Percentiles rank a stretch among this genome's conserved stretches.
Conservation (phyloP, 2,797 vertebrate species). For the Tamandua tetradactyla region DNA sequence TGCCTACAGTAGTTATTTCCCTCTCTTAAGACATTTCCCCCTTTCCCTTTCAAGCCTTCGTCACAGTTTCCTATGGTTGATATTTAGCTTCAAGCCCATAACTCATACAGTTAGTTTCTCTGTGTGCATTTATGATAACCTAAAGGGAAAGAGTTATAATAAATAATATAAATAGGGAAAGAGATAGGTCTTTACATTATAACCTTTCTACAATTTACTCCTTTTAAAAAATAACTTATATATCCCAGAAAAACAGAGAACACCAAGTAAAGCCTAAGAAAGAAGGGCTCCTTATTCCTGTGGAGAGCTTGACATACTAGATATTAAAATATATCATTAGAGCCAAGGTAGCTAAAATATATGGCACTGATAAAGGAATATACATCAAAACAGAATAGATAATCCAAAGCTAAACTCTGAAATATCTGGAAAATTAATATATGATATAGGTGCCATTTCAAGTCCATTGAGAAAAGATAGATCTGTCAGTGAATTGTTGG, state of each 20-base stretch:
- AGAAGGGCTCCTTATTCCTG: neutral
- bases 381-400: neutral
- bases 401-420: neutral
- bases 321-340: neutral
- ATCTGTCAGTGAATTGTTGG: neutral
- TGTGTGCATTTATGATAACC: neutral
- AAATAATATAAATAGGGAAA: conserved; percentile 8
- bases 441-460: neutral
- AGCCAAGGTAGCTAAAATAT: neutral
- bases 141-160: conserved; percentile 17
- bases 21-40: neutral
- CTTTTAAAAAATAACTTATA: neutral
- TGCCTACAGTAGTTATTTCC: neutral
- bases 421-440: neutral
- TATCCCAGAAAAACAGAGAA: conserved; percentile 43
- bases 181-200: neutral
- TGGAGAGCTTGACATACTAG: neutral
- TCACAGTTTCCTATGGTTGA: neutral
- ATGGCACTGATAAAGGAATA: neutral
- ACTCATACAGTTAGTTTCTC: conserved; percentile 19
- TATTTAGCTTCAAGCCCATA: conserved; percentile 31
- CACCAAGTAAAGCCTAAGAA: conserved; percentile 13
- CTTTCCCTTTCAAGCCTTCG: neutral
- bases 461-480: neutral
- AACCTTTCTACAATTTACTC: neutral